phyloP scores from a whole-genome alignment of 1,140 invertebrate genomes.

The Spodoptera litura region DNA sequence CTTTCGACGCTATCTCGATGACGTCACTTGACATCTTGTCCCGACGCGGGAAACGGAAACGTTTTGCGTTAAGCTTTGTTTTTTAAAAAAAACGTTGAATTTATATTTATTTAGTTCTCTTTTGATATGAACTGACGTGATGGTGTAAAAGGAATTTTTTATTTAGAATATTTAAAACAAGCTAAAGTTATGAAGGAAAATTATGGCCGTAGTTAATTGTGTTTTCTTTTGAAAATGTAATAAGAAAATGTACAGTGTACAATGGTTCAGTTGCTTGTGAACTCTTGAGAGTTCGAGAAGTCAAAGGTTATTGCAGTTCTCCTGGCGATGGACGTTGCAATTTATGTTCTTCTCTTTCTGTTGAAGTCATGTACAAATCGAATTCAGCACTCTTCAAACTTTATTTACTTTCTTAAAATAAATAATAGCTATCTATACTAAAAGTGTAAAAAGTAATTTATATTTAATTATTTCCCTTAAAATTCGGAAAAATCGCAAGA shows the following conservation, averaged over 20 bases:
- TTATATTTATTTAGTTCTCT: constrained; percentile 36
- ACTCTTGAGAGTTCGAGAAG: background rate
- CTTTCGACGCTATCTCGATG: constrained; percentile 74
- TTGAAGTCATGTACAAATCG: background rate
- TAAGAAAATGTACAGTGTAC: background rate
- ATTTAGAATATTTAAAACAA: too few species aligned
- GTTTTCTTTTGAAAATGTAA: background rate
- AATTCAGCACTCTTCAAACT: background rate
- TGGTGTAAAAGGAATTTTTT: background rate
- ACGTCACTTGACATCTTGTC: constrained; percentile 69
- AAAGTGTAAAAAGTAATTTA: too few species aligned
- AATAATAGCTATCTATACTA: too few species aligned
- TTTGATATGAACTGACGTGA: constrained; percentile 16
- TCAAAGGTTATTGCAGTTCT: constrained; percentile 17
- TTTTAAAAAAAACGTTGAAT: constrained; percentile 24
- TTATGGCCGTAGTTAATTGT: too few species aligned
- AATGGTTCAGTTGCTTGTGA: background rate
- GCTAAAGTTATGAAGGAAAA: too few species aligned
- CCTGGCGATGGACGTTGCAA: background rate
- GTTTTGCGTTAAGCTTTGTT: constrained; percentile 51
- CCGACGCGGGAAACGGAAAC: constrained; percentile 50
- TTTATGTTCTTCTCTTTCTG: background rate
- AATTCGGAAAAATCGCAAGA: too few species aligned
- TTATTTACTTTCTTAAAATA: too few species aligned
- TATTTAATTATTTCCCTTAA: too few species aligned